Evolutionary conservation across 2,797 vertebrate species (phyloP), one percentile per base, ranked within the genome.

Genomic region (Xenentodon cancila): DNA sequence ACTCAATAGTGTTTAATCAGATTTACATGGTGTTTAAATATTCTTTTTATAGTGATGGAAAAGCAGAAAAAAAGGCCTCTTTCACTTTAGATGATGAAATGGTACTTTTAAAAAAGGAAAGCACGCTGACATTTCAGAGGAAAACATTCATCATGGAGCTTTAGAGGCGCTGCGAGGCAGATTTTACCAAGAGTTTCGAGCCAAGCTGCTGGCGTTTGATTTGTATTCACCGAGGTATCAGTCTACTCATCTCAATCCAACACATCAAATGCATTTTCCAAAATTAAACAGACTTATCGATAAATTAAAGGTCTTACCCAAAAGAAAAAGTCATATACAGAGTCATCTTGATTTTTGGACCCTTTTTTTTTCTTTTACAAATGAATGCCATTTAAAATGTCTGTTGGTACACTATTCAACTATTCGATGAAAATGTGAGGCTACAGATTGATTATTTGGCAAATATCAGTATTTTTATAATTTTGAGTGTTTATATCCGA

Each of bases 311-410:
- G n/a, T n/a, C n/a, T n/a, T n/a, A n/a, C n/a, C n/a, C n/a, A n/a
- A n/a, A n/a, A n/a, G n/a, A n/a, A n/a, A n/a, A 22, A n/a, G 21
- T 20, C 50, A 47, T 25, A 19, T 48, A 25, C 17, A 52, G 11
- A 34, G 20, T 5, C n/a, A 49, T 15, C 27, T 46, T 46, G 43
- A 46, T 58, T 46, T 43, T 13, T 47, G 46, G 32, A 40, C 17
- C 53, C 13, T 16, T 40, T 40, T 40, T 37, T 37, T n/a, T 45
- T 46, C 5, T 34, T 22, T 46, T 52, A n/a, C 32, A 16, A 27
- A 52, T 64, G 19, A 42, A 52, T 64, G 32, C 34, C 34, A 19
- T 25, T 43, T 48, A 53, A 71, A 49, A 59, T 37, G 17, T 18
- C n/a, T 53, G 22, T 40, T 45, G 48, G n/a, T 53, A 61, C 21